A percentile compares a stretch with the other conserved stretches of the same genome.
Evolutionary conservation across 2,797 vertebrate genomes (phyloP).

Genomic region (Takifugu ocellatus): DNA sequence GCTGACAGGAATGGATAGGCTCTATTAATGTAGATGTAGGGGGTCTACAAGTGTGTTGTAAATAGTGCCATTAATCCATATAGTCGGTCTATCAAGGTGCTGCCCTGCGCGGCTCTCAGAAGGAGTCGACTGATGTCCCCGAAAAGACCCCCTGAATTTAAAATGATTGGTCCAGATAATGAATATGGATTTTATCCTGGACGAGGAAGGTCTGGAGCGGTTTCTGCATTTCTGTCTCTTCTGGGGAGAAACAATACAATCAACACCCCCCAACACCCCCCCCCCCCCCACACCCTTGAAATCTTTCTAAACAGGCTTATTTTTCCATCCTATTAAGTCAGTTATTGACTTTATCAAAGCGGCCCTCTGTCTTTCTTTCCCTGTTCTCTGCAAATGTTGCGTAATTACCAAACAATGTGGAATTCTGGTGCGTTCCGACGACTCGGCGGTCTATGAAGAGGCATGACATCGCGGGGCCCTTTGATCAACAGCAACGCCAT

Average conservation of each 20-base stretch:
- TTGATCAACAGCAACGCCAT: slow-evolving; percentile 74
- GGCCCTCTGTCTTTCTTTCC: neutral
- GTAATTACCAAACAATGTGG: slow-evolving; percentile 29
- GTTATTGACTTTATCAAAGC: neutral
- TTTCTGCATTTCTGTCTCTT: slow-evolving; percentile 5
- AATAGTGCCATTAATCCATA: slow-evolving; percentile 83
- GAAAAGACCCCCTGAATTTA: slow-evolving; percentile 41
- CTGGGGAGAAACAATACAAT: slow-evolving; percentile 6
- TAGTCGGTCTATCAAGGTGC: slow-evolving; percentile 75
- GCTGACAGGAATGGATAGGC: slow-evolving; percentile 82
- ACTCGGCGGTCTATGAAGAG: slow-evolving; percentile 43
- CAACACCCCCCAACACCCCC: too few species aligned
- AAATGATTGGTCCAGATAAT: slow-evolving; percentile 48
- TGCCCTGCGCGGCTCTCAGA: slow-evolving; percentile 57
- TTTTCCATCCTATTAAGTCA: neutral
- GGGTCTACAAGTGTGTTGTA: slow-evolving; percentile 72
- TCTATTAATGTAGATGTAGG: slow-evolving; percentile 79
- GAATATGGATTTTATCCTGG: slow-evolving; percentile 10
- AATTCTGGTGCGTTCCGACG: slow-evolving; percentile 59
- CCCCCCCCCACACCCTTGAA: too few species aligned
- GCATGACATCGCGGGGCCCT: slow-evolving; percentile 54
- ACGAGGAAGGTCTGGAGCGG: slow-evolving; percentile 1
- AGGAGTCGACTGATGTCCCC: slow-evolving; percentile 54
- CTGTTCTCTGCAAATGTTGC: neutral
- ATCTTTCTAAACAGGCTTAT: too few species aligned